phyloP scores from a whole-genome alignment of 2,797 vertebrate species.

The Phrynocephalus guinanensis region DNA sequence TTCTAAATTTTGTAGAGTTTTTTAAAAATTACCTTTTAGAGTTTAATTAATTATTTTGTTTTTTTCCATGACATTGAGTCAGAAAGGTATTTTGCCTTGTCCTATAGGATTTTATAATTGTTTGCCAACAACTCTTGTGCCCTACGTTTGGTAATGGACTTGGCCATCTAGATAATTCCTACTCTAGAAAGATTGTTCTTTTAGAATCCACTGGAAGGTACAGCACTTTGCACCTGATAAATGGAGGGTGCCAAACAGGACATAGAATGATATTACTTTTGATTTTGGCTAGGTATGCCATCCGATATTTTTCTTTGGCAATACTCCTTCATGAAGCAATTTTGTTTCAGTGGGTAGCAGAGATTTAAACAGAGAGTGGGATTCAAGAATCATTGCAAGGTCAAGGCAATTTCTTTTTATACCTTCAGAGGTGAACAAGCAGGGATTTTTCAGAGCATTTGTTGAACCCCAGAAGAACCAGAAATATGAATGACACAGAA shows the following conservation, averaged over 20 bases:
- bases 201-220: constrained; percentile 1
- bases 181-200: constrained; percentile 1
- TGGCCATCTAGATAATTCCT: neutral
- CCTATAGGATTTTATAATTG: neutral
- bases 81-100: neutral
- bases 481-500: constrained; percentile 5
- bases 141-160: constrained; percentile 14
- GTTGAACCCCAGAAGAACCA: neutral
- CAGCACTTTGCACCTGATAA: neutral
- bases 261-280: neutral
- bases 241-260: neutral
- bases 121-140: constrained; percentile 28
- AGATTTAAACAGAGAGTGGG: neutral
- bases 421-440: constrained; percentile 1
- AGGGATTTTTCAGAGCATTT: neutral
- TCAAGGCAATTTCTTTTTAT: neutral
- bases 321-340: neutral
- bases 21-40: constrained; percentile 10
- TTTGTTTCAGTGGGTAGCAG: neutral
- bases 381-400: neutral
- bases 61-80: neutral
- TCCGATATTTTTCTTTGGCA: neutral
- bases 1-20: constrained; percentile 1
- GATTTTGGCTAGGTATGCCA: neutral
- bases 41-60: constrained; percentile 21